A percentile compares a stretch with the other conserved stretches of the same genome.
phyloP scores from a whole-genome alignment of 1,140 invertebrate species.

The Aricia agestis region DNA sequence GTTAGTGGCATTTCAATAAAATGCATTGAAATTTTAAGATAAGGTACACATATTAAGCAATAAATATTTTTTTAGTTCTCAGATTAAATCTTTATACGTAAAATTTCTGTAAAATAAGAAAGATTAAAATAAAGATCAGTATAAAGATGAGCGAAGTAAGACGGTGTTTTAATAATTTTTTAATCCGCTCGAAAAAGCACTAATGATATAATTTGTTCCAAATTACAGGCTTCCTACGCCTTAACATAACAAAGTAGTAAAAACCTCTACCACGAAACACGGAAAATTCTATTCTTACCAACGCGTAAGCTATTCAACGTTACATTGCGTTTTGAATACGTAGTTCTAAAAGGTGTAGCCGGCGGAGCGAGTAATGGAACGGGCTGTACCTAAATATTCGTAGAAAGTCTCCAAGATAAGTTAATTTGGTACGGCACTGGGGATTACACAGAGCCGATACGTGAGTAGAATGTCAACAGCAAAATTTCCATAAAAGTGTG shows the following conservation, averaged over 20 bases:
- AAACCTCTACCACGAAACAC: background rate
- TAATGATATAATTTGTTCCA: conserved; percentile 6
- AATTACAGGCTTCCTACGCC: conserved; percentile 11
- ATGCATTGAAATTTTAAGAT: too few species aligned
- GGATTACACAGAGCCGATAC: conserved; percentile 42
- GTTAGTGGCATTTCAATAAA: too few species aligned
- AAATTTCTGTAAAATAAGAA: too few species aligned
- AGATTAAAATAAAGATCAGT: background rate
- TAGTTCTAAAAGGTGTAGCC: background rate
- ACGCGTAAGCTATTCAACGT: background rate
- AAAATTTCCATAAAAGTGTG: conserved; percentile 37
- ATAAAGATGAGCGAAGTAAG: background rate
- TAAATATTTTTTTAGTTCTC: too few species aligned
- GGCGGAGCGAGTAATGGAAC: conserved; percentile 12
- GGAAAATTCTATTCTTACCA: background rate
- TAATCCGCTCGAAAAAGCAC: background rate
- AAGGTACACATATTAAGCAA: too few species aligned
- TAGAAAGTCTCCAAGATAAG: conserved; percentile 21
- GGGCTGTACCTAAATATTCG: background rate
- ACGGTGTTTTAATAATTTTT: background rate
- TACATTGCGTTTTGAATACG: background rate
- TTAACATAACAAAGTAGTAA: background rate
- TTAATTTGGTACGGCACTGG: conserved; percentile 31
- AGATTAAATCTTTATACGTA: too few species aligned
- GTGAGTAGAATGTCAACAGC: conserved; percentile 39